These are phyloP conservation scores for Clamator glandarius DNA, from an alignment of 2,797 vertebrate genomes.

Conservation along the genomic window DNA sequence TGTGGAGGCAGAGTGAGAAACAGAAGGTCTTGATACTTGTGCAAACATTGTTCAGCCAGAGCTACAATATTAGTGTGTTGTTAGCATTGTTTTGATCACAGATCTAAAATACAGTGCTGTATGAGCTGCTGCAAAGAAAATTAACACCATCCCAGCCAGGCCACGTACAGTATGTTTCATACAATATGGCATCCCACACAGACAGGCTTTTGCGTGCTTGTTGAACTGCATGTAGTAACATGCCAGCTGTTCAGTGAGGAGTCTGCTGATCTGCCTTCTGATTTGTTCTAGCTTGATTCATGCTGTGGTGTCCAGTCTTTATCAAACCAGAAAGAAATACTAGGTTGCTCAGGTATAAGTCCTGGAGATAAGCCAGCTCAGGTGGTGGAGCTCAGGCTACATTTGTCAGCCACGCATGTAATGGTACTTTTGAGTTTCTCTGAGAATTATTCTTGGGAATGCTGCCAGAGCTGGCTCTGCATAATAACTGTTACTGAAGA, in stretches of 20 bases:
- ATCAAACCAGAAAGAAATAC: neutral
- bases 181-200: fast-evolving
- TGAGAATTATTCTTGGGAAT: neutral
- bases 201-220: neutral
- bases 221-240: neutral
- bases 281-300: neutral
- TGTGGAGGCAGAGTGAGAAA: neutral
- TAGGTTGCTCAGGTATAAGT: neutral
- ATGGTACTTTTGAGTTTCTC: neutral
- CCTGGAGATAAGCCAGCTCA: neutral
- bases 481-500: neutral
- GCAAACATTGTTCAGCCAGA: too few species aligned
- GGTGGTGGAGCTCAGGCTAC: neutral
- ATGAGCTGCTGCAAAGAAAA: neutral
- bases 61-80: too few species aligned
- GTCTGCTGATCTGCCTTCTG: neutral
- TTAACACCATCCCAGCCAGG: neutral
- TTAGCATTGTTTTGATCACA: neutral
- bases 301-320: neutral
- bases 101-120: neutral
- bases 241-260: neutral
- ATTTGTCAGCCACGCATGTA: neutral
- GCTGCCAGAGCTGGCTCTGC: neutral
- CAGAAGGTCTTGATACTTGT: neutral
- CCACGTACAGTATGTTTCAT: neutral